Percentiles rank a stretch among this genome's conserved stretches.
phyloP scores from a whole-genome alignment of 2,888 invertebrate genomes.

The Rhopalosiphum nymphaeae region DNA sequence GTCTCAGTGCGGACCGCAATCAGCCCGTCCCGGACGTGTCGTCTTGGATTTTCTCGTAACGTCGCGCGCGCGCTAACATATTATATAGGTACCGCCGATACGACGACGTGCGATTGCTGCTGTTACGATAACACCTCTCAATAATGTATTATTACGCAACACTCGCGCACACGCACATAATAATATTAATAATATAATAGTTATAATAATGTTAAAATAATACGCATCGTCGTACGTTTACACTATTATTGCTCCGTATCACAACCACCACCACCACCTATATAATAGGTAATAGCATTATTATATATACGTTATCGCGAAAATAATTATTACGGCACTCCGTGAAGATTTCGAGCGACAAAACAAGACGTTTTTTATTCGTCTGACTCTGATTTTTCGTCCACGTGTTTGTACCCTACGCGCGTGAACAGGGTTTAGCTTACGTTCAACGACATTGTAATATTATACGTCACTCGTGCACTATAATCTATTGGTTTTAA shows the following conservation, averaged over 20 bases:
- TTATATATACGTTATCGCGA: background rate
- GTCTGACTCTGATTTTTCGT: background rate
- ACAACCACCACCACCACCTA: no score
- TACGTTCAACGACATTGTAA: background rate
- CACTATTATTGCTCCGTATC: background rate
- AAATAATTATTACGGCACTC: background rate
- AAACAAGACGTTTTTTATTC: background rate
- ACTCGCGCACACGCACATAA: background rate
- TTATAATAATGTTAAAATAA: background rate
- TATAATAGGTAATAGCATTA: no score
- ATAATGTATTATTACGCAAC: background rate
- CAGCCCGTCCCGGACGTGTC: constrained; percentile 38
- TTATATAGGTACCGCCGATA: background rate
- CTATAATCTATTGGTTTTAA: background rate
- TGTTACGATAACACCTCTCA: background rate
- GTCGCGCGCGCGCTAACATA: background rate
- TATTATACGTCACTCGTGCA: background rate
- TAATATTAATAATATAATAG: background rate
- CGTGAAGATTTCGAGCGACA: background rate
- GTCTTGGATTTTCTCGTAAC: constrained; percentile 10
- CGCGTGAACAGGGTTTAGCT: background rate
- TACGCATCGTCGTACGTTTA: background rate
- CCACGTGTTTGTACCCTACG: background rate
- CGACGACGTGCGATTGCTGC: background rate
- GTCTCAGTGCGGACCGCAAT: constrained; percentile 52